Conservation (phyloP, 2,113 vertebrate genomes). For the Istiophorus platypterus region DNA sequence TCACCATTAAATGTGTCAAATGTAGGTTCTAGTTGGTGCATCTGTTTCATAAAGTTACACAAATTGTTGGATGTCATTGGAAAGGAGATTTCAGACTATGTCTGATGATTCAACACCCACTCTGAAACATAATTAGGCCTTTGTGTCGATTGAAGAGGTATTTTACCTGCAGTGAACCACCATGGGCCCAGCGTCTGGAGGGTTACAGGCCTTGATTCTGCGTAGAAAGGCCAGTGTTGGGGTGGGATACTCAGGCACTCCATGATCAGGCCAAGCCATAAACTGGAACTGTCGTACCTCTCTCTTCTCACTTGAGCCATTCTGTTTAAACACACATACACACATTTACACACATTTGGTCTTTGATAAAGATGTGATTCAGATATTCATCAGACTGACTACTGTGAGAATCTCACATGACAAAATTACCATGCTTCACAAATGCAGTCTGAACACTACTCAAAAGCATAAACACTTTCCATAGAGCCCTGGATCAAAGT, state of each 20-base stretch:
- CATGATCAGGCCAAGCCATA: slow-evolving; percentile 97
- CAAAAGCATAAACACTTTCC: neutral
- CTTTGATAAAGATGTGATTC: neutral
- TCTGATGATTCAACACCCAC: too few relatives aligned
- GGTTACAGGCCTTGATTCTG: slow-evolving; percentile 93
- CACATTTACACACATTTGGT: neutral
- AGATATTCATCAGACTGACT: neutral
- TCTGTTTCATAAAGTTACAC: neutral
- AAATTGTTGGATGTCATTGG: too few relatives aligned
- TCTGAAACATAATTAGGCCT: neutral
- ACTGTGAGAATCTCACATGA: neutral
- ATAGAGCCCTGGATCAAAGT: too few relatives aligned
- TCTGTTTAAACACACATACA: slow-evolving; percentile 79
- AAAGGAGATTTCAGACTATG: too few relatives aligned
- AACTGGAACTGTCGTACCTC: slow-evolving; percentile 98
- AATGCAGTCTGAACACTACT: neutral
- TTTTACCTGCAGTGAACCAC: slow-evolving; percentile 98
- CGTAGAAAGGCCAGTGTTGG: slow-evolving; percentile 93
- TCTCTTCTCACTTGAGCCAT: slow-evolving; percentile 94
- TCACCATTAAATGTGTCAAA: neutral
- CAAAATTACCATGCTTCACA: neutral
- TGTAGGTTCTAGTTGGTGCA: too few relatives aligned
- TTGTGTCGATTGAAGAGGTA: neutral
- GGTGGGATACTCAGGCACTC: slow-evolving; percentile 96
- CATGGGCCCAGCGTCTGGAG: slow-evolving; percentile 93